Conservation (phyloP, 1,140 invertebrate species). For the Megathymus violae region DNA sequence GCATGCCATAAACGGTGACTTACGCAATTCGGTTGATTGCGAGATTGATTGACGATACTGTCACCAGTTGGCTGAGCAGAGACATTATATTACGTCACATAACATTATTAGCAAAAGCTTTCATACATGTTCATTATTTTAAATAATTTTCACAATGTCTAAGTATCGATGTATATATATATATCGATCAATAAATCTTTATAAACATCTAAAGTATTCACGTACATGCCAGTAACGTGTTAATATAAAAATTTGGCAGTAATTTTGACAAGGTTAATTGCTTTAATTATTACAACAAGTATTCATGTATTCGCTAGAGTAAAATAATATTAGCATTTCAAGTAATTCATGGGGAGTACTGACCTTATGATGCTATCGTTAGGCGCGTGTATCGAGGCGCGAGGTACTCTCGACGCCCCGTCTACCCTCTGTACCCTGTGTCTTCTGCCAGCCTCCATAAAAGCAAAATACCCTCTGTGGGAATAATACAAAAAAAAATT, state of each 20-base stretch:
- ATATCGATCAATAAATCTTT: too few relatives aligned
- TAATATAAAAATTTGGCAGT: slow-evolving; percentile 27
- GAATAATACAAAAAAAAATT: slow-evolving; percentile 28
- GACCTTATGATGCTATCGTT: slow-evolving; percentile 90
- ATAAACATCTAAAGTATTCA: not conserved
- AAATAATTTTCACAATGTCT: slow-evolving; percentile 1
- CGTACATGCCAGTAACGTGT: slow-evolving; percentile 37
- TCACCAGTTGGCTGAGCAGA: slow-evolving; percentile 93
- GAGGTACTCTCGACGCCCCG: slow-evolving; percentile 63
- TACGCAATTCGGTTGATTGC: slow-evolving; percentile 95
- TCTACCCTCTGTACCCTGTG: slow-evolving; percentile 84
- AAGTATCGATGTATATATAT: too few relatives aligned
- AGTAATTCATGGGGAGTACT: slow-evolving; percentile 41
- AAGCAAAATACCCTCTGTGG: slow-evolving; percentile 94
- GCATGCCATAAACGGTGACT: slow-evolving; percentile 85
- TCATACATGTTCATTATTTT: slow-evolving; percentile 33
- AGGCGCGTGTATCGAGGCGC: slow-evolving; percentile 85
- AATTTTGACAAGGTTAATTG: slow-evolving; percentile 32
- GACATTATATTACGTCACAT: slow-evolving; percentile 78
- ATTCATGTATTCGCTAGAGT: slow-evolving; percentile 25
- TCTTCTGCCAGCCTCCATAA: slow-evolving; percentile 92
- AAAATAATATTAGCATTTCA: slow-evolving; percentile 3
- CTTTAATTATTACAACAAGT: slow-evolving; percentile 18
- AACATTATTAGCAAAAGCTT: slow-evolving; percentile 70
- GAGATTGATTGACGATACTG: slow-evolving; percentile 94